Percentiles rank a stretch among this genome's conserved stretches.
These are phyloP conservation scores for Drosophila suboccidentalis DNA, from an alignment of 2,888 invertebrate genomes.

Conservation along the genomic window DNA sequence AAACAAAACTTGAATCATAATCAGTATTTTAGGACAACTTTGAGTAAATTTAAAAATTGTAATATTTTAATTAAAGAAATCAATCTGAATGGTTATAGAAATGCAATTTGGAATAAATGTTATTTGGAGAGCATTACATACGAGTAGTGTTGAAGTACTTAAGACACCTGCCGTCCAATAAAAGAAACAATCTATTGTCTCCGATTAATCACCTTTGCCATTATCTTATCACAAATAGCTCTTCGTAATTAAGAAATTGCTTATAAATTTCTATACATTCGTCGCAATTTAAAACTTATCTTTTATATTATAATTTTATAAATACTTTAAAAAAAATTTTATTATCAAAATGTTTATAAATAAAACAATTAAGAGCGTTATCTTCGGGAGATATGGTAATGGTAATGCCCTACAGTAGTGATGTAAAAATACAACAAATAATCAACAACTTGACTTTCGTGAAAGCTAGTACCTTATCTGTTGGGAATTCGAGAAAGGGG, in stretches of 20 bases:
- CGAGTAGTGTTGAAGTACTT: no score
- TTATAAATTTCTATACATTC: neutral
- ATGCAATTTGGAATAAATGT: no score
- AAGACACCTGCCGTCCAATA: neutral
- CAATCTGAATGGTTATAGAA: no score
- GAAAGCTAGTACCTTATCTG: no score
- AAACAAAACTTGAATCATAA: no score
- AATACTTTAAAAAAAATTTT: neutral
- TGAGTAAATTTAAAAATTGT: no score
- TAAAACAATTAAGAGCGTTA: neutral
- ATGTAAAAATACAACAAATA: no score
- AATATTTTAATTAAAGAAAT: no score
- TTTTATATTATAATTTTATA: neutral
- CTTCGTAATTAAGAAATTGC: neutral
- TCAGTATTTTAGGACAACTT: no score
- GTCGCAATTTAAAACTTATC: constrained; percentile 1
- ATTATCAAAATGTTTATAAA: constrained; percentile 1
- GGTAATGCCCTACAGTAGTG: neutral
- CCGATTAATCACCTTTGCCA: neutral
- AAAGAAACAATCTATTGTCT: neutral
- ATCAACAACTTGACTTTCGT: no score
- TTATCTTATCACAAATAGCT: neutral
- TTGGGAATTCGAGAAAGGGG: no score
- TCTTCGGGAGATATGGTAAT: neutral
- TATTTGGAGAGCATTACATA: no score